Conservation (phyloP, 1,140 invertebrate genomes). For the Aphelinus atriplicis region DNA sequence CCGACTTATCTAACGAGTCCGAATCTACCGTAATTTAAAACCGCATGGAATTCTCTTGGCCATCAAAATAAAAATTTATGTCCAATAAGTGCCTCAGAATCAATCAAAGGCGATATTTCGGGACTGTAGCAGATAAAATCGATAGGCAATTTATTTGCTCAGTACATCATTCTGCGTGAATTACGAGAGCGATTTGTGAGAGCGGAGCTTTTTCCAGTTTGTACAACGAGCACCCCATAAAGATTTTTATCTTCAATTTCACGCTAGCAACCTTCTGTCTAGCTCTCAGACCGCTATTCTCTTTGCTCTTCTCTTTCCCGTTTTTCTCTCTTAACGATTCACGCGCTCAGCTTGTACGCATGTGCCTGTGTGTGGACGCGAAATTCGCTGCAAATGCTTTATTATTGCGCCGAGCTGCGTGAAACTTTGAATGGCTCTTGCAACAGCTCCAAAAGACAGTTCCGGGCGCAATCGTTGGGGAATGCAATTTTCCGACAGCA, state of each 20-base stretch:
- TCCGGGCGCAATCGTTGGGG: background rate
- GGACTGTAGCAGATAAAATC: no score
- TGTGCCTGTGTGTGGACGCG: background rate
- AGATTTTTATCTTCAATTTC: conserved; percentile 29
- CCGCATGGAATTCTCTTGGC: no score
- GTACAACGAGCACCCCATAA: conserved; percentile 9
- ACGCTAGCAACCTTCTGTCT: background rate
- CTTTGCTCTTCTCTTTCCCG: background rate
- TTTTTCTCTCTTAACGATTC: background rate
- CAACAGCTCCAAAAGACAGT: conserved; percentile 1
- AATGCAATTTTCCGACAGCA: conserved; percentile 4
- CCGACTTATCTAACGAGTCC: no score
- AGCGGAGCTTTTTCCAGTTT: background rate
- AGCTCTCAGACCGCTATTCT: background rate
- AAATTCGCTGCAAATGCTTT: conserved; percentile 13
- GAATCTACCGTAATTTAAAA: no score
- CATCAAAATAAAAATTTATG: conserved; percentile 12
- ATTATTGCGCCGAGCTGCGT: conserved; percentile 14
- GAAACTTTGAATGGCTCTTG: conserved; percentile 28
- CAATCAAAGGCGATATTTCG: no score
- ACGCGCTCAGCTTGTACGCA: no score
- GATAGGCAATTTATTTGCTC: no score
- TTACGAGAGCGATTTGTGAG: conserved; percentile 14
- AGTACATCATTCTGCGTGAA: conserved; percentile 1
- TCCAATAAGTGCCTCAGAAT: no score